Evolutionary conservation across 2,888 invertebrate genomes (phyloP), one percentile per base, ranked within the genome.

Genomic region (Agrotis ipsilon): DNA sequence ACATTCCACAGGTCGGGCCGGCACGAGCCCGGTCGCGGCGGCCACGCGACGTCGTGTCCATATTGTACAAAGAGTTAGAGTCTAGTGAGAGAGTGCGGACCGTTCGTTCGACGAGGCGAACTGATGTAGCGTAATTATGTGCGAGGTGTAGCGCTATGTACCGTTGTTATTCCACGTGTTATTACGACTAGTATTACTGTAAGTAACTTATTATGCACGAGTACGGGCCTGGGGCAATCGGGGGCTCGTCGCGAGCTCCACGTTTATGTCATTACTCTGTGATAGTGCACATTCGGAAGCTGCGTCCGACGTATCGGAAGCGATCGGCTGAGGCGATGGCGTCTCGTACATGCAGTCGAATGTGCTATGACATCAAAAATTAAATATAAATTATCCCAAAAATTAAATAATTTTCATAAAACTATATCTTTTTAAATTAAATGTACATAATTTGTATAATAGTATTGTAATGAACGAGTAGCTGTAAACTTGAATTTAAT

Each of bases 201-300:
- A 93, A 93, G 92, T 94, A 94, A 94, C 88, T 94, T 94, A 93
- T 84, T 93, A 92, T 91, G 91, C 93, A 93, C 90, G 95, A 94
- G 93, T 94, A 94, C 94, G 96, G 96, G 96, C 94, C 94, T 90
- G 96, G 94, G 96, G 96, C 96, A 96, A 96, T 96, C 92, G 92
- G 95, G 93, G 89, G 92, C 92, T 92, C 90, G 71, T 77, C 73
- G 81, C 75, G 94, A 90, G 94, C 92, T 93, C 96, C 94, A 91
- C 89, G 92, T 94, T 93, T 92, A 95, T 94, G 95, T 96, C 96
- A 94, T 94, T 94, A 95, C 95, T 96, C 96, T 96, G 96, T 96
- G 96, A 96, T 96, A 96, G 91, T 92, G 95, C 95, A 93, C 95
- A 92, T 91, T 90, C 82, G 86, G 87, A 89, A 92, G 90, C 92